These are phyloP conservation scores for Drosophila ercepeae DNA, from an alignment of 1,140 invertebrate species.

Conservation along the genomic window DNA sequence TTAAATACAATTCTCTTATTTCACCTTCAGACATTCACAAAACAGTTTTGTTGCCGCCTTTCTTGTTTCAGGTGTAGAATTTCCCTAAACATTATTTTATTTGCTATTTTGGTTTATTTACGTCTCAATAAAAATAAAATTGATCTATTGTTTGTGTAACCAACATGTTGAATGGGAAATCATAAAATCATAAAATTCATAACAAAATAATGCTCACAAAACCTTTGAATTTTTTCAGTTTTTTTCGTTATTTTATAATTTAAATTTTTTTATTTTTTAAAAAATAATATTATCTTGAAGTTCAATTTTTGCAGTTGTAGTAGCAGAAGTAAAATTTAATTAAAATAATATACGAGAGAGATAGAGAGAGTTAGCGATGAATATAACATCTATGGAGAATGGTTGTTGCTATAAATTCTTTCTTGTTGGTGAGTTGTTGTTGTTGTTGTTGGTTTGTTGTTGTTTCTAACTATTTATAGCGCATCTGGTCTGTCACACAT, in stretches of 20 bases:
- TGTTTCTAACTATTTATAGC: slow-evolving; percentile 78
- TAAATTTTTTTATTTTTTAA: slow-evolving; percentile 83
- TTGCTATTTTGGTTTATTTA: slow-evolving; percentile 70
- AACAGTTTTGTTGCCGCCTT: background rate
- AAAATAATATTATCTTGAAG: slow-evolving; percentile 83
- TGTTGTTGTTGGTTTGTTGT: slow-evolving; percentile 66
- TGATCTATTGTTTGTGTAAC: slow-evolving; percentile 38
- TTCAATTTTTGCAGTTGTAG: slow-evolving; percentile 82
- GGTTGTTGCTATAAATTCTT: slow-evolving; percentile 81
- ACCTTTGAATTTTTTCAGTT: slow-evolving; percentile 63
- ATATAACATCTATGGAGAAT: slow-evolving; percentile 84
- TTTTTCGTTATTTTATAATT: slow-evolving; percentile 80
- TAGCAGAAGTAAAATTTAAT: slow-evolving; percentile 82
- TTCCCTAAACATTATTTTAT: slow-evolving; percentile 47
- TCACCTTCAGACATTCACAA: slow-evolving; percentile 30
- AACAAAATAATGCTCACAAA: slow-evolving; percentile 72
- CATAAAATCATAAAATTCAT: slow-evolving; percentile 68
- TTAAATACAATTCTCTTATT: slow-evolving; percentile 47
- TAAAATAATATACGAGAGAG: slow-evolving; percentile 84
- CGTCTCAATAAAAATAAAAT: slow-evolving; percentile 42
- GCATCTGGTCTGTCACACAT: slow-evolving; percentile 87
- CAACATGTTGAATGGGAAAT: slow-evolving; percentile 22
- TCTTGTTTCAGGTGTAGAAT: slow-evolving; percentile 10
- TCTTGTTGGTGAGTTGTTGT: slow-evolving; percentile 57
- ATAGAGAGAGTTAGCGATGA: slow-evolving; percentile 83